phyloP scores from a whole-genome alignment of 1,140 invertebrate genomes.

The Hylaeus anthracinus region DNA sequence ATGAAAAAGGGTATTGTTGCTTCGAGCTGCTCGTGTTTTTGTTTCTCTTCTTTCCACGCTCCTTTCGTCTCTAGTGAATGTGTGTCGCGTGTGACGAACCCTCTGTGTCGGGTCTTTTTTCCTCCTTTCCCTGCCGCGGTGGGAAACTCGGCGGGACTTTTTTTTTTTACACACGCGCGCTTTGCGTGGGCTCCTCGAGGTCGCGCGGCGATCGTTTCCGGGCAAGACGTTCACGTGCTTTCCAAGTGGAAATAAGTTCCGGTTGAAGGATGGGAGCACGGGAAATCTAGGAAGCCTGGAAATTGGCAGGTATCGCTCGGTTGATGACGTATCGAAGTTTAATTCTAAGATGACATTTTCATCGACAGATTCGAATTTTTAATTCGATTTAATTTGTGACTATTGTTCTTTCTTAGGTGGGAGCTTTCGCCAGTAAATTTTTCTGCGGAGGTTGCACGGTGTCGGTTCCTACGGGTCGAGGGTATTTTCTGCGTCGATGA shows the following conservation, averaged over 20 bases:
- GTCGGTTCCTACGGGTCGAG: constrained; percentile 14
- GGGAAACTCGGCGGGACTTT: neutral
- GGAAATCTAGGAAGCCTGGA: too few relatives aligned
- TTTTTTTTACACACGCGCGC: too few relatives aligned
- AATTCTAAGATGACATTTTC: too few relatives aligned
- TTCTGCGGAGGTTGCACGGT: neutral
- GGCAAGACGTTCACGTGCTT: neutral
- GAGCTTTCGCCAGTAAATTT: neutral
- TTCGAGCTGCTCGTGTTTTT: neutral
- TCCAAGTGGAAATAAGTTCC: neutral
- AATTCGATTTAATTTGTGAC: neutral
- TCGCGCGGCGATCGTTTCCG: neutral
- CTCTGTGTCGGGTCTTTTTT: neutral
- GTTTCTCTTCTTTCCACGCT: neutral
- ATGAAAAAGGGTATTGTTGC: constrained; percentile 43
- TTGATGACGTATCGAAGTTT: too few relatives aligned
- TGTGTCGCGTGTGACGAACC: constrained; percentile 26
- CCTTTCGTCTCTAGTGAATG: constrained; percentile 9
- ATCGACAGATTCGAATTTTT: neutral
- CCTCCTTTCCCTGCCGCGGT: neutral
- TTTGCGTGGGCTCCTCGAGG: neutral
- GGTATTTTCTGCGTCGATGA: constrained; percentile 49
- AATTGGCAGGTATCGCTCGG: too few relatives aligned
- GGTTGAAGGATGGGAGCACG: neutral
- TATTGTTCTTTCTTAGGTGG: neutral